A percentile compares a stretch with the other conserved stretches of the same genome.
phyloP scores from a whole-genome alignment of 2,888 invertebrate genomes.

The Calliphora vomitoria region DNA sequence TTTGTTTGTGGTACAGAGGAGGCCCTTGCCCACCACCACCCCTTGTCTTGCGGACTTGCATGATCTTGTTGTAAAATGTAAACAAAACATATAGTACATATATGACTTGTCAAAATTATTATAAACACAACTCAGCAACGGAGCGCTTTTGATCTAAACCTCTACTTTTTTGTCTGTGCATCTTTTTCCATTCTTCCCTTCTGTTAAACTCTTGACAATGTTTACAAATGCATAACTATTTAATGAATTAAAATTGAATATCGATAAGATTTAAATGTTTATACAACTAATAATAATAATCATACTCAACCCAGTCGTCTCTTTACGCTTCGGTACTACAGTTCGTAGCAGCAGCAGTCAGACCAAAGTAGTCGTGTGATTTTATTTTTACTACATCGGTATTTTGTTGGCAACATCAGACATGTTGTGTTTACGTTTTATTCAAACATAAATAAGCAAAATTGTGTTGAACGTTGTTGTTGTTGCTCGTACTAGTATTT shows the following conservation, averaged over 20 bases:
- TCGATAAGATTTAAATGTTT: neutral
- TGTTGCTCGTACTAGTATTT: slow-evolving; percentile 59
- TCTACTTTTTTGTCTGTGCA: neutral
- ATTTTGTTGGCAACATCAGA: slow-evolving; percentile 67
- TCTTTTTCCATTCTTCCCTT: neutral
- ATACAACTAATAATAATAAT: slow-evolving; percentile 11
- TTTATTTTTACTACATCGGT: slow-evolving; percentile 52
- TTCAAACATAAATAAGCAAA: slow-evolving; percentile 74
- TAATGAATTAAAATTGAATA: neutral
- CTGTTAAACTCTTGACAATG: neutral
- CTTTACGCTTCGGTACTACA: neutral
- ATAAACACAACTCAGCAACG: slow-evolving; percentile 47
- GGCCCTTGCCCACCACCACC: neutral
- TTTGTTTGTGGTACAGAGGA: slow-evolving; percentile 31
- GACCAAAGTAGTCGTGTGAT: neutral
- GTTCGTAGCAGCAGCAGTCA: neutral
- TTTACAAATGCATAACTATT: neutral
- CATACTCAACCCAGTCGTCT: neutral
- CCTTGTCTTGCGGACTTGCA: neutral
- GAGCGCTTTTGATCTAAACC: neutral
- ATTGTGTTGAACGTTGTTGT: slow-evolving; percentile 42
- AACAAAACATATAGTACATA: slow-evolving; percentile 43
- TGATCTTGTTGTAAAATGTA: slow-evolving; percentile 42
- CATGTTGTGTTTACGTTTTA: slow-evolving; percentile 77
- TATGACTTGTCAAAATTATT: slow-evolving; percentile 47